Conservation (phyloP, 2,113 vertebrate species). For the Stegastes partitus region DNA sequence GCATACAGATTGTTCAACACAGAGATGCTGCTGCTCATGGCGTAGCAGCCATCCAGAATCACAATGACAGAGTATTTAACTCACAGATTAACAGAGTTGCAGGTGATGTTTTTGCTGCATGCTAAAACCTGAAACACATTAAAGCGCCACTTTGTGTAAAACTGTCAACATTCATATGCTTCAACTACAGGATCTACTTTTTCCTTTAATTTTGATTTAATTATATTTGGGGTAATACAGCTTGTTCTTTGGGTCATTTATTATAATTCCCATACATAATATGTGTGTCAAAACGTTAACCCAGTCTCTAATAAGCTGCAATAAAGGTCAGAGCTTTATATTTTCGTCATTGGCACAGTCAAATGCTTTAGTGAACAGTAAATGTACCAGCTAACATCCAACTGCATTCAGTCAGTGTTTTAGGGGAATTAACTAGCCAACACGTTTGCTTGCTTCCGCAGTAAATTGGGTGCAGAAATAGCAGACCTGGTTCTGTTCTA, state of each 20-base stretch:
- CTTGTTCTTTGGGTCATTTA: constrained; percentile 6
- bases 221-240: too few species aligned
- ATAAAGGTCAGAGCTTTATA: background rate
- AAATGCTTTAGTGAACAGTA: background rate
- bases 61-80: background rate
- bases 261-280: too few species aligned
- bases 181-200: background rate
- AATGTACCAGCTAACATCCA: background rate
- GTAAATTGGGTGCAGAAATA: too few species aligned
- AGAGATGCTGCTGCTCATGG: background rate
- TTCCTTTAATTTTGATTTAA: background rate
- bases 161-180: constrained; percentile 30
- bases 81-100: background rate
- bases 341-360: background rate
- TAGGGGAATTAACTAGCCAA: background rate
- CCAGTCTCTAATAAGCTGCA: too few species aligned
- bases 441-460: background rate
- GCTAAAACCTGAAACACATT: constrained; percentile 4
- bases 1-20: background rate
- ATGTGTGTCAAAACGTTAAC: background rate
- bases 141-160: background rate
- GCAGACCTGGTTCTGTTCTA: background rate
- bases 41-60: constrained; percentile 12
- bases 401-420: background rate
- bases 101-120: background rate